These are phyloP conservation scores for Chelon labrosus DNA, from an alignment of 2,797 vertebrate species.

Conservation along the genomic window DNA sequence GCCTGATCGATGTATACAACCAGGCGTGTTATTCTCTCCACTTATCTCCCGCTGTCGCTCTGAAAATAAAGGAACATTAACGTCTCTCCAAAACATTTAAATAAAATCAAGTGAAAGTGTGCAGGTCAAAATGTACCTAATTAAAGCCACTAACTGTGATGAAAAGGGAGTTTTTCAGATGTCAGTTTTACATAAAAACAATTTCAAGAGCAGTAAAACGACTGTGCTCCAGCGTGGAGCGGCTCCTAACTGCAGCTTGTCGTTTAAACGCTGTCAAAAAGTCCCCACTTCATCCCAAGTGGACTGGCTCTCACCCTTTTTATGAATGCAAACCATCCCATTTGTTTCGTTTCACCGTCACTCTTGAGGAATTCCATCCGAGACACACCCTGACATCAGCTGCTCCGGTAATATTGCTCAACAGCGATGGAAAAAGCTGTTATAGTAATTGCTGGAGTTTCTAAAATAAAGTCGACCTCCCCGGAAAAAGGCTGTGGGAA, in stretches of 20 bases:
- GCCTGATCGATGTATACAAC: too few relatives aligned
- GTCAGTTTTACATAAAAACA: neutral
- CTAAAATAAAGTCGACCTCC: slow-evolving; percentile 50
- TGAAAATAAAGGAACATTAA: neutral
- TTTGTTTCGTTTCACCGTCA: slow-evolving; percentile 9
- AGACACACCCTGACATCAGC: slow-evolving; percentile 56
- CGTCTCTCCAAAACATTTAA: neutral
- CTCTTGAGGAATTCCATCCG: neutral
- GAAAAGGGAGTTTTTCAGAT: neutral
- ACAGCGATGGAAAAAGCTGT: slow-evolving; percentile 35
- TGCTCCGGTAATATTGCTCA: slow-evolving; percentile 38
- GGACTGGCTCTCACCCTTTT: neutral
- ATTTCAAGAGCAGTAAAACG: neutral
- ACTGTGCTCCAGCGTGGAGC: neutral
- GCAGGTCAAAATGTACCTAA: neutral
- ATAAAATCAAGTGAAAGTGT: neutral
- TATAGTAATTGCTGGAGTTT: slow-evolving; percentile 38
- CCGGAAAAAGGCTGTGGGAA: slow-evolving; percentile 71
- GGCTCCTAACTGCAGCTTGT: neutral
- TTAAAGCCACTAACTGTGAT: neutral
- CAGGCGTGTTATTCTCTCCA: too few relatives aligned
- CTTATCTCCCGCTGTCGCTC: too few relatives aligned
- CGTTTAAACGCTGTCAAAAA: neutral
- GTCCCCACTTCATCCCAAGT: too few relatives aligned
- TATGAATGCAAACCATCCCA: neutral